These are phyloP conservation scores for Chrysina gloriosa DNA, from an alignment of 2,888 invertebrate species.

Conservation along the genomic window DNA sequence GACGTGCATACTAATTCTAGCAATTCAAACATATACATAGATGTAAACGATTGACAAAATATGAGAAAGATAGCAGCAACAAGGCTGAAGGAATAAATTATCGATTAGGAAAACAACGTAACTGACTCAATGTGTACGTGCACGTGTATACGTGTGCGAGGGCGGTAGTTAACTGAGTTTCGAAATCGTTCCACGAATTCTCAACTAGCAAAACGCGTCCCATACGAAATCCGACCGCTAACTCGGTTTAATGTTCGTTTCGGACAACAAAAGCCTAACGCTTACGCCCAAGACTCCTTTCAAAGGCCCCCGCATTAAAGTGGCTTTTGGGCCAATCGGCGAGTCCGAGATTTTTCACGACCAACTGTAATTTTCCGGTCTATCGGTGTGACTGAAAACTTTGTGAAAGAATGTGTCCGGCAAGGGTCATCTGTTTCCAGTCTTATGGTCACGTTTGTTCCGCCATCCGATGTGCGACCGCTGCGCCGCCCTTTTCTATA, in stretches of 20 bases:
- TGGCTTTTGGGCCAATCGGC: slow-evolving; percentile 37
- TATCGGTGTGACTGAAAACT: slow-evolving; percentile 43
- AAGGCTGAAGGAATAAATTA: neutral
- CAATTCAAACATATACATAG: too few relatives aligned
- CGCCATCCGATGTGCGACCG: neutral
- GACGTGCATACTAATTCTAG: too few relatives aligned
- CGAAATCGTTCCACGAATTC: slow-evolving; percentile 1
- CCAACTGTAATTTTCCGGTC: slow-evolving; percentile 46
- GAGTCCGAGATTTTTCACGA: slow-evolving; percentile 40
- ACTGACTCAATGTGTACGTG: neutral
- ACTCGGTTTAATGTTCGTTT: slow-evolving; percentile 26
- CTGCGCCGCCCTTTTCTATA: neutral
- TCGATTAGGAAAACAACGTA: slow-evolving; percentile 18
- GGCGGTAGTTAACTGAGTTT: slow-evolving; percentile 22
- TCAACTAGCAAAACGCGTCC: slow-evolving; percentile 1
- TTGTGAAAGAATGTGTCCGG: slow-evolving; percentile 44
- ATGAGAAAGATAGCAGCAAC: too few relatives aligned
- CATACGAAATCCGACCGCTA: slow-evolving; percentile 17
- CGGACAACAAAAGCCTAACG: slow-evolving; percentile 40
- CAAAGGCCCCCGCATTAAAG: slow-evolving; percentile 36
- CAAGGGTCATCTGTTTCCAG: slow-evolving; percentile 47
- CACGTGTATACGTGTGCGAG: neutral
- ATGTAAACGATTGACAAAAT: too few relatives aligned
- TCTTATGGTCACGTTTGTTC: slow-evolving; percentile 46
- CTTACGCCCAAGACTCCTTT: slow-evolving; percentile 22